These are phyloP conservation scores for Alcedo atthis DNA, from an alignment of 2,797 vertebrate genomes.

Conservation along the genomic window DNA sequence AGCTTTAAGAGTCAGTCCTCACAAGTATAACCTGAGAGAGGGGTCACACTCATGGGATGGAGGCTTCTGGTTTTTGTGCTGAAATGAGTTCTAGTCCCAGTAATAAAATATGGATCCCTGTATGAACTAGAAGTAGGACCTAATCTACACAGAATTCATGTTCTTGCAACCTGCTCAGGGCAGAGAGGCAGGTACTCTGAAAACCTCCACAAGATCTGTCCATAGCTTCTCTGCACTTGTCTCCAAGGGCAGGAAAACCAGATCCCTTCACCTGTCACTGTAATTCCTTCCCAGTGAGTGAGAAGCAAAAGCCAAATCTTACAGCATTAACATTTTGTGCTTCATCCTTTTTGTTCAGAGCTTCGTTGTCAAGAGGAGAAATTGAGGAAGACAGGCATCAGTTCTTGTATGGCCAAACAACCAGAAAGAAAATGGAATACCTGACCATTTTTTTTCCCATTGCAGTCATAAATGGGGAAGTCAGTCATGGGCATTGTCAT, in stretches of 20 bases:
- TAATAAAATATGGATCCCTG: neutral
- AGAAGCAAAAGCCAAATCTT: neutral
- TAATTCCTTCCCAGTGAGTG: slow-evolving; percentile 3
- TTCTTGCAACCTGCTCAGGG: neutral
- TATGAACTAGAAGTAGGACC: neutral
- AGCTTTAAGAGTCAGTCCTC: neutral
- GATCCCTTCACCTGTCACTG: slow-evolving; percentile 25
- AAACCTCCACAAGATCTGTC: neutral
- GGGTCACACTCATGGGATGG: neutral
- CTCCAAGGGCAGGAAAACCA: neutral
- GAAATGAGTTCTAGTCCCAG: neutral
- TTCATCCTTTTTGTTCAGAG: neutral
- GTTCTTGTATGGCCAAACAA: slow-evolving; percentile 14
- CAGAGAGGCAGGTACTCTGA: neutral
- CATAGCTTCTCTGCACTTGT: neutral
- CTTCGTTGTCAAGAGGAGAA: slow-evolving; percentile 16
- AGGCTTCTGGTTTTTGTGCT: neutral
- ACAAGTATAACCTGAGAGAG: neutral
- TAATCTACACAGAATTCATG: neutral
- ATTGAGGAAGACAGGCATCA: slow-evolving; percentile 12
- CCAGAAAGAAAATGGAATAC: neutral
- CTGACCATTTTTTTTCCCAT: neutral
- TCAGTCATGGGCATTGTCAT: neutral
- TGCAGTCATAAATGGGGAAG: neutral
- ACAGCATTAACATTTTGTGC: neutral